Base-by-base conservation (phyloP, 1,140 invertebrate species). In the Liolophura sinensis region DNA sequence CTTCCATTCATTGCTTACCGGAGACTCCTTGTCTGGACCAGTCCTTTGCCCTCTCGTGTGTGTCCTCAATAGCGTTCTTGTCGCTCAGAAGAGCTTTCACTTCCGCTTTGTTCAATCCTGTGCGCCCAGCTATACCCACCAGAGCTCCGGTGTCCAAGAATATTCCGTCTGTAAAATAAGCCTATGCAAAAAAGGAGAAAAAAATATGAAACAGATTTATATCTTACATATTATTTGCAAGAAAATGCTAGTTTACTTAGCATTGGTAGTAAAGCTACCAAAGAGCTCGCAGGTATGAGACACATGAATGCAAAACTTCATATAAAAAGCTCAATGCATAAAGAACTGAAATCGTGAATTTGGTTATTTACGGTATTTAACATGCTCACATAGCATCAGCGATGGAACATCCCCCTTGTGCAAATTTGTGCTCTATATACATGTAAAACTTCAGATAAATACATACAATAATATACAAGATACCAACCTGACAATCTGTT, bases 141-240 rank as follows among this genome's bases (percentile, higher is more conserved):
- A 78, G 61, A 14, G 66, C 66, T 7, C 73, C 72, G 24, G 70
- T 73, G 22, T 65, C 64, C 40, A 76, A 63, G 12, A 63, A 57
- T 14, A 73, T 70, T 15, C 73, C 77, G 62, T 80, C 74, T 7
- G 73, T 73, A 50, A 80, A 80, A 67, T 78, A 78, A 46, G 69
- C 68, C 78, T 80, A 61, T 11, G 68, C 64, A 67, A 64, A 56
- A 24, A 63, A 46, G 54, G n/a, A 22, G 22, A 5, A 54, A 47
- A 54, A 24, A 24, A 7, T 54, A 20, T 5, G 7, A 20, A 24
- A n/a, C 3, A 20, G 7, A 54, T n/a, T 4, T 54, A 24, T 24
- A 54, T 24, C 12, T n/a, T n/a, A 24, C 51, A 54, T n/a, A 54
- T 20, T 20, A n/a, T 54, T 54, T n/a, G 12, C 7, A 7, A 54